phyloP scores from a whole-genome alignment of 2,113 vertebrate genomes.

The Abramis brama region DNA sequence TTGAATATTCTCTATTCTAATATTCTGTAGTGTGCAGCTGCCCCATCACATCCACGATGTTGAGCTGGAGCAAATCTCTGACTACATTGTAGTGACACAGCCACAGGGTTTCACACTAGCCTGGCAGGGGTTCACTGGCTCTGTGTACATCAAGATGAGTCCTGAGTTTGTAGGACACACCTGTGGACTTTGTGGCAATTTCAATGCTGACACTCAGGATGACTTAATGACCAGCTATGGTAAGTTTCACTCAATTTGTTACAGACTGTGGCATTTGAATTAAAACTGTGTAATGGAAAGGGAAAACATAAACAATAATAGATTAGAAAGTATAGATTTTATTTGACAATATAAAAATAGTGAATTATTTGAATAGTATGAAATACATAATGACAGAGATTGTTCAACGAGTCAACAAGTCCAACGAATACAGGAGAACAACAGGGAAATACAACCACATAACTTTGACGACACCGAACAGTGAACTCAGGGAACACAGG shows the following conservation, averaged over 20 bases:
- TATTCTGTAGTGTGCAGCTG: constrained; percentile 78
- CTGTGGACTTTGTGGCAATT: constrained; percentile 92
- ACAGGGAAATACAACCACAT: too few species aligned
- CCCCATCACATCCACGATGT: constrained; percentile 81
- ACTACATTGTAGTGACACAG: constrained; percentile 85
- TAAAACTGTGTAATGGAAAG: background rate
- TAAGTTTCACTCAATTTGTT: constrained; percentile 61
- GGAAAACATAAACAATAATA: background rate
- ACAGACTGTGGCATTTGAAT: background rate
- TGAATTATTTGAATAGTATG: background rate
- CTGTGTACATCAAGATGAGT: constrained; percentile 92
- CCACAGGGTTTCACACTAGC: constrained; percentile 88
- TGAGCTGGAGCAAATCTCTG: constrained; percentile 84
- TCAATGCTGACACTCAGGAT: constrained; percentile 90
- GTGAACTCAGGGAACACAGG: too few species aligned
- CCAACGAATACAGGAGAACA: too few species aligned
- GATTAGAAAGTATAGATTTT: background rate
- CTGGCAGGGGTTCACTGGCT: constrained; percentile 87
- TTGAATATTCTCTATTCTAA: background rate
- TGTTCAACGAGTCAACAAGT: background rate
- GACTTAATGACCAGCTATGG: constrained; percentile 93
- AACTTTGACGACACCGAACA: too few species aligned
- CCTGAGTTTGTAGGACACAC: constrained; percentile 88
- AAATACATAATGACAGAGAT: background rate
- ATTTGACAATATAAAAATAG: background rate